Evolutionary conservation across 2,113 vertebrate genomes (phyloP).

Genomic region (Ageneiosus marmoratus): DNA sequence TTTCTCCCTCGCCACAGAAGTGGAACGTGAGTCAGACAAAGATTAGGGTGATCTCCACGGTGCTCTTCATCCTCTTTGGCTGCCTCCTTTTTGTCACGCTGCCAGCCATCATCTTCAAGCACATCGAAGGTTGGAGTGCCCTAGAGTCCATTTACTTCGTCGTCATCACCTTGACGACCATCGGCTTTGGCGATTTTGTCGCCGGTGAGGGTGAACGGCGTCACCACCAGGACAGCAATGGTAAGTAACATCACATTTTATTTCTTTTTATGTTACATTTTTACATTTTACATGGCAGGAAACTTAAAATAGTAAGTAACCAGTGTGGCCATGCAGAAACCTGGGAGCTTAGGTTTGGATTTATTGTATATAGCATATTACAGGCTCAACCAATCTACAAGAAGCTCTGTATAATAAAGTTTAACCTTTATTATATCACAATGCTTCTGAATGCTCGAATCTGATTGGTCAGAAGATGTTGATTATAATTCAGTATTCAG

Average conservation of each 20-base stretch:
- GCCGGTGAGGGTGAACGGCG: constrained; percentile 78
- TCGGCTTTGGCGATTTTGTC: constrained; percentile 97
- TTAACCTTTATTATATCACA: too few relatives aligned
- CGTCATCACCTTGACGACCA: constrained; percentile 96
- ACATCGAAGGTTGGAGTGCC: constrained; percentile 96
- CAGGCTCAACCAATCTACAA: not conserved
- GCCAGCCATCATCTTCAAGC: constrained; percentile 93
- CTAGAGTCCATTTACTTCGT: constrained; percentile 98
- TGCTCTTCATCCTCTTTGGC: constrained; percentile 95
- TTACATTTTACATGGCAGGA: not conserved
- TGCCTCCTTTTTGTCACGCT: constrained; percentile 95
- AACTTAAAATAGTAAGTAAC: not conserved
- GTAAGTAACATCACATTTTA: not conserved
- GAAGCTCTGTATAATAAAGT: not conserved
- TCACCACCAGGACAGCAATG: constrained; percentile 38
- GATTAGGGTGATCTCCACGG: constrained; percentile 95
- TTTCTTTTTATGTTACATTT: not conserved
- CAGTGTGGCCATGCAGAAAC: not conserved
- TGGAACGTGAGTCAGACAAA: constrained; percentile 99
- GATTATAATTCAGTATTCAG: too few relatives aligned
- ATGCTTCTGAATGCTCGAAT: too few relatives aligned
- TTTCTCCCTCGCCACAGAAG: constrained; percentile 73
- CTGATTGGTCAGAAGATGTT: too few relatives aligned
- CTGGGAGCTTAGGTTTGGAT: not conserved
- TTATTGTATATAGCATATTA: not conserved